Base-by-base conservation (phyloP, 2,113 vertebrate species). In the Onychostoma macrolepis region DNA sequence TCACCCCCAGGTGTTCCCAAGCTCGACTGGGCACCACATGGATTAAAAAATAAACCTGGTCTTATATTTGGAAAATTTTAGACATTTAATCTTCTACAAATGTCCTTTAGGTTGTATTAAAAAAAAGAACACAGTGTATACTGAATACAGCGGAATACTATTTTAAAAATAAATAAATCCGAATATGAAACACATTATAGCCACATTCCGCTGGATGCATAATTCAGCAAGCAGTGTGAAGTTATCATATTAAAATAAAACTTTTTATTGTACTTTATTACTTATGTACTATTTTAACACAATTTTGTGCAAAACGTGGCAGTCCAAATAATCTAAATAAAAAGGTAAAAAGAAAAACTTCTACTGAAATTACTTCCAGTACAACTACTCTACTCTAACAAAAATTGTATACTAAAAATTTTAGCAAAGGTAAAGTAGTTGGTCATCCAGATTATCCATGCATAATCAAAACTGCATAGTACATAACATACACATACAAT, bases 41-140 rank as follows among this genome's bases (percentile, higher is more conserved):
- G 36, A n/a, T 38, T 41, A 15, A 6, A 74, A n/a, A 38, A 71
- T 77, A 89, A 86, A 63, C 24, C 89, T 85, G 89, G 88, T 91
- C 89, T 88, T 38, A 10, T 78, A 61, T 61, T 78, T 58, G 90
- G 85, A 86, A 93, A 92, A 94, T 92, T 91, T 89, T 85, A 67
- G 84, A 88, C 30, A 82, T 43, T 50, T 28, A 84, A 56, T 43
- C 4, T 21, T 79, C 48, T 33, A 38, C 7, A 85, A 63, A 53
- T 53, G 43, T 53, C 33, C 69, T 58, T 80, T 36, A 61, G 21
- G 4, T 12, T 80, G 53, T 58, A 58, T 56, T 58, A 2, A 30
- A 53, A 69, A 69, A 33, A 69, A 6, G 0, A 65, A 67, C 0
- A 15, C 30, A 71, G 26, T 45, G 5, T 17, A 48, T 48, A 48